Percentiles rank a stretch among this genome's conserved stretches.
These are phyloP conservation scores for Myotis findleyi DNA, from an alignment of 2,797 vertebrate genomes.

Conservation along the genomic window DNA sequence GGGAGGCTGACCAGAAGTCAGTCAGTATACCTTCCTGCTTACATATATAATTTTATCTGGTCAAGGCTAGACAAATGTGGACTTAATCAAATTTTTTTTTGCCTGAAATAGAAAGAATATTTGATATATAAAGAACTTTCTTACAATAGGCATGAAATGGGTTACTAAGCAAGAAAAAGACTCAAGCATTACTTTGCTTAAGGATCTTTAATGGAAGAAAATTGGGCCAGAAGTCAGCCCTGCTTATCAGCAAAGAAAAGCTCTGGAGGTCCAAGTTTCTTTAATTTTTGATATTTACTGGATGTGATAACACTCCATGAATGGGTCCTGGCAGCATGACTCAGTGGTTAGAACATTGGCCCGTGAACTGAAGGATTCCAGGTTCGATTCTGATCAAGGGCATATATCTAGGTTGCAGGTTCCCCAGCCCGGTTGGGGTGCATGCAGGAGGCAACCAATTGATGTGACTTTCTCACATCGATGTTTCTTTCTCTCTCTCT, in stretches of 20 bases:
- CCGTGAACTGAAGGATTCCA: no score
- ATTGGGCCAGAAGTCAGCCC: conserved; percentile 60
- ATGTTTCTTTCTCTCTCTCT: no score
- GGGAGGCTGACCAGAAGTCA: conserved; percentile 19
- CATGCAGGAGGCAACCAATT: no score
- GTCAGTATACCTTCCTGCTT: conserved; percentile 33
- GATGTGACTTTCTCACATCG: no score
- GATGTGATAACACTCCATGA: conserved; percentile 42
- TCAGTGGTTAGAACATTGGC: no score
- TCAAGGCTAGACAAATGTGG: conserved; percentile 34
- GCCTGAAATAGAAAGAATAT: conserved; percentile 56
- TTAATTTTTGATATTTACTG: conserved; percentile 55
- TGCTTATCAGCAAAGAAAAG: conserved; percentile 63
- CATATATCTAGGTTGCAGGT: no score
- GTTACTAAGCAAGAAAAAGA: conserved; percentile 70
- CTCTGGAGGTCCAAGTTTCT: conserved; percentile 35
- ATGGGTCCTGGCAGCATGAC: background rate
- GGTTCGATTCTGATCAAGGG: no score
- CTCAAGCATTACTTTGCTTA: conserved; percentile 64
- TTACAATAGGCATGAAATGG: conserved; percentile 62
- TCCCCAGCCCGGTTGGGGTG: no score
- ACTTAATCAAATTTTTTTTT: conserved; percentile 45
- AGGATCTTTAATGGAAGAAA: conserved; percentile 63
- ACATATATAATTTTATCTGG: conserved; percentile 5
- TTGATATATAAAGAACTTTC: conserved; percentile 71